These are phyloP conservation scores for Artibeus jamaicensis DNA, from an alignment of 2,797 vertebrate genomes.

Conservation along the genomic window DNA sequence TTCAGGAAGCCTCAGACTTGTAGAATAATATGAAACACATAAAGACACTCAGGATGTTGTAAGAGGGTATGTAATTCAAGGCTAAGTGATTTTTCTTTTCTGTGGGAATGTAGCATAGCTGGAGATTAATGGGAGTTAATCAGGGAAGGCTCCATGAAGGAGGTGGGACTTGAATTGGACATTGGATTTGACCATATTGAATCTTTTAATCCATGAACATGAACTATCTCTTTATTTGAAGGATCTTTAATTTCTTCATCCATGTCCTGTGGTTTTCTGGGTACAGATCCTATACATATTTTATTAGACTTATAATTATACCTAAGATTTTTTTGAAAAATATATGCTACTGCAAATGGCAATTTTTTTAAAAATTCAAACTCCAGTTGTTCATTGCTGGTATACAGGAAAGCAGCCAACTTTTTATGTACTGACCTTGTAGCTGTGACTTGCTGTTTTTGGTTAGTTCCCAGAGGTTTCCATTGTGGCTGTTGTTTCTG, in stretches of 20 bases:
- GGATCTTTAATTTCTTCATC: background rate
- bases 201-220: background rate
- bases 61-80: background rate
- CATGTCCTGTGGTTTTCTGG: background rate
- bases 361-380: background rate
- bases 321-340: background rate
- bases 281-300: too few species aligned
- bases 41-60: background rate
- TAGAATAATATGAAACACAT: background rate
- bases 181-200: background rate
- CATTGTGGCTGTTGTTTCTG: background rate
- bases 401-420: background rate
- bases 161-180: background rate
- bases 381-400: background rate
- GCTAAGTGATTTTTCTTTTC: background rate
- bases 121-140: background rate
- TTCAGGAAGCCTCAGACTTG: background rate
- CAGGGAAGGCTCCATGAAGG: background rate
- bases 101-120: background rate
- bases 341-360: background rate
- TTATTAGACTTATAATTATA: background rate
- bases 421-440: background rate
- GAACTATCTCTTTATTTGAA: background rate
- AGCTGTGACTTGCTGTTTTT: background rate
- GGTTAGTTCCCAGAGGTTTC: background rate